phyloP scores from a whole-genome alignment of 2,888 invertebrate genomes.

The Aromia moschata region DNA sequence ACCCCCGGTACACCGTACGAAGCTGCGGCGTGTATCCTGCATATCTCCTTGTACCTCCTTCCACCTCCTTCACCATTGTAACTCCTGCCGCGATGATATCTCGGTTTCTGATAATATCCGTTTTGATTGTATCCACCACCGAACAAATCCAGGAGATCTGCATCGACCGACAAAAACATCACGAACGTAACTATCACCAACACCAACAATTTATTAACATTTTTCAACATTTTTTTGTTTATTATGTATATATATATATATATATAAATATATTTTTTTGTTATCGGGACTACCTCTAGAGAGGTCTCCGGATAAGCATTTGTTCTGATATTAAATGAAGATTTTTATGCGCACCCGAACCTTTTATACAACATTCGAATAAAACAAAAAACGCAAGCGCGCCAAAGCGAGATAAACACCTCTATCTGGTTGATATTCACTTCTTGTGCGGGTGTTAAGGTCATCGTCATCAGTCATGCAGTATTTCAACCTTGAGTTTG shows the following conservation, averaged over 20 bases:
- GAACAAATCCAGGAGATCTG: constrained; percentile 14
- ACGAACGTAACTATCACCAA: not conserved
- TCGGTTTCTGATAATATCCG: constrained; percentile 29
- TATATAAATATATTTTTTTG: not conserved
- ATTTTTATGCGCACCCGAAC: constrained; percentile 12
- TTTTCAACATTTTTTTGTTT: not conserved
- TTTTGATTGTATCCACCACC: constrained; percentile 25
- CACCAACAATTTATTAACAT: not conserved
- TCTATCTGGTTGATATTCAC: constrained; percentile 21
- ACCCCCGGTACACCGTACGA: constrained; percentile 67
- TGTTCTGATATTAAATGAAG: constrained; percentile 8
- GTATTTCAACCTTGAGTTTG: constrained; percentile 6
- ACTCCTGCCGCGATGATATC: constrained; percentile 37
- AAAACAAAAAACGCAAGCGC: constrained; percentile 17
- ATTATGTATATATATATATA: too few species aligned
- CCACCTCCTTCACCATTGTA: constrained; percentile 56
- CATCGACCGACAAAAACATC: not conserved
- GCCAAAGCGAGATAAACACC: not conserved
- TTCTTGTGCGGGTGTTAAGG: constrained; percentile 22
- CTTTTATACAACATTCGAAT: constrained; percentile 4
- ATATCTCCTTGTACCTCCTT: constrained; percentile 75
- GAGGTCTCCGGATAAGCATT: constrained; percentile 20
- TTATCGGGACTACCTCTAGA: constrained; percentile 20
- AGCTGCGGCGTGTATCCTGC: constrained; percentile 72
- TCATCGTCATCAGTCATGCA: constrained; percentile 21